These are phyloP conservation scores for Drosophila percnosoma DNA, from an alignment of 2,888 invertebrate genomes.

Conservation along the genomic window DNA sequence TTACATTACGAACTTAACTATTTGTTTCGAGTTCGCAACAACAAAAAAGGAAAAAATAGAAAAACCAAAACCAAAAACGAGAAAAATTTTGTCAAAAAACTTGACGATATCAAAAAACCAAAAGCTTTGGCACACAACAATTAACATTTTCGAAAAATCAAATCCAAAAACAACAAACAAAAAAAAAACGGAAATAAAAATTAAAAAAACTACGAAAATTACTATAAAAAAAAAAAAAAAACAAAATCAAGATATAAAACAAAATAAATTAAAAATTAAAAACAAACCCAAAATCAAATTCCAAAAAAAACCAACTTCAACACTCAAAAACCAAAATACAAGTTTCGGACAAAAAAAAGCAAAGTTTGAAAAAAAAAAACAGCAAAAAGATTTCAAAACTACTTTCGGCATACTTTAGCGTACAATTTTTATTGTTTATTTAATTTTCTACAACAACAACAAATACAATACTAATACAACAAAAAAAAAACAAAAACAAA, in stretches of 20 bases:
- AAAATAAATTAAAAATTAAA: constrained; percentile 30
- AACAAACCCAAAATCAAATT: constrained; percentile 31
- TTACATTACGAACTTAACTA: constrained; percentile 32
- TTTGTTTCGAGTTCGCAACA: constrained; percentile 53
- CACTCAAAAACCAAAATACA: constrained; percentile 60
- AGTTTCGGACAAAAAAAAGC: constrained; percentile 62
- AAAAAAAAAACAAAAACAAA: constrained; percentile 1
- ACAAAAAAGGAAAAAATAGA: neutral
- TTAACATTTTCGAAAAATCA: constrained; percentile 42
- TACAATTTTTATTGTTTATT: constrained; percentile 20
- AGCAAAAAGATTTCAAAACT: constrained; percentile 42
- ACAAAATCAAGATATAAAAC: constrained; percentile 16
- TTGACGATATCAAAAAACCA: constrained; percentile 35
- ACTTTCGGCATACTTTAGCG: constrained; percentile 64
- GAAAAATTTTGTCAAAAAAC: constrained; percentile 37
- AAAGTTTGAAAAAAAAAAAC: constrained; percentile 19
- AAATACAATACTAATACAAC: constrained; percentile 10
- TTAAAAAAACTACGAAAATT: constrained; percentile 6
- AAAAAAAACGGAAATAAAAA: constrained; percentile 1
- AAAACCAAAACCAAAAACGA: constrained; percentile 8
- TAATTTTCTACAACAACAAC: constrained; percentile 16
- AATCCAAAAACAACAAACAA: constrained; percentile 13
- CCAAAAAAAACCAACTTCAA: constrained; percentile 33
- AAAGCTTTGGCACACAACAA: constrained; percentile 82
- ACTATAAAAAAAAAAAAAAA: constrained; percentile 3